Percentiles rank a stretch among this genome's conserved stretches.
phyloP scores from a whole-genome alignment of 1,140 invertebrate species.

The Panulirus ornatus region DNA sequence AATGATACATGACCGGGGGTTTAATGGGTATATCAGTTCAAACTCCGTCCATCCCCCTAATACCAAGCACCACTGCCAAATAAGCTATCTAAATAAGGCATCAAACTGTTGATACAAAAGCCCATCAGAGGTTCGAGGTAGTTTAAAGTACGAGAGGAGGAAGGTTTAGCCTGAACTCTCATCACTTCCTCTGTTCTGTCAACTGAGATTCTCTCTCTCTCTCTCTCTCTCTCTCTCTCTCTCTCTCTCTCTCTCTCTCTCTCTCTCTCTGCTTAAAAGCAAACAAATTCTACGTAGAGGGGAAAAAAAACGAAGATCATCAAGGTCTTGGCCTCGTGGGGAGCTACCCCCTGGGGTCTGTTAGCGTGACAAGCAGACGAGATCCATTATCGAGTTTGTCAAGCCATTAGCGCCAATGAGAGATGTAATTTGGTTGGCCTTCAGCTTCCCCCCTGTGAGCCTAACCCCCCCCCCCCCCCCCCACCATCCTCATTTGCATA shows the following conservation, averaged over 20 bases:
- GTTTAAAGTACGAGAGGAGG: no score
- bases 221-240: conserved; percentile 5
- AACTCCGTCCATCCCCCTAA: no score
- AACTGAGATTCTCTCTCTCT: no score
- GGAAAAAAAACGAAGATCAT: not conserved
- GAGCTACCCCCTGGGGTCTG: not conserved
- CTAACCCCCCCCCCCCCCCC: not conserved
- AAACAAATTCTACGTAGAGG: not conserved
- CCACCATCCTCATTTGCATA: not conserved
- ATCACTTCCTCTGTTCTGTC: not conserved
- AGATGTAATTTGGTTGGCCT: not conserved
- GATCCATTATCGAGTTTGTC: conserved; percentile 13
- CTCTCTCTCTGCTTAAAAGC: not conserved
- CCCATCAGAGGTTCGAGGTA: no score
- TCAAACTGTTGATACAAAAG: no score
- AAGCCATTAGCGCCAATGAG: conserved; percentile 5
- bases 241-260: not conserved
- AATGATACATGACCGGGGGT: no score
- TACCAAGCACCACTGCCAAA: no score
- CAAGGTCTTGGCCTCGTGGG: not conserved
- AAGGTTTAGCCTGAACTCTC: no score
- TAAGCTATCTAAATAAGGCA: no score
- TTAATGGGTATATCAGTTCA: no score
- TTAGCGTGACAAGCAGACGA: not conserved
- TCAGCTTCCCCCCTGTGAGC: not conserved